Conservation (phyloP, 2,113 vertebrate genomes). For the Erythrocebus patas region DNA sequence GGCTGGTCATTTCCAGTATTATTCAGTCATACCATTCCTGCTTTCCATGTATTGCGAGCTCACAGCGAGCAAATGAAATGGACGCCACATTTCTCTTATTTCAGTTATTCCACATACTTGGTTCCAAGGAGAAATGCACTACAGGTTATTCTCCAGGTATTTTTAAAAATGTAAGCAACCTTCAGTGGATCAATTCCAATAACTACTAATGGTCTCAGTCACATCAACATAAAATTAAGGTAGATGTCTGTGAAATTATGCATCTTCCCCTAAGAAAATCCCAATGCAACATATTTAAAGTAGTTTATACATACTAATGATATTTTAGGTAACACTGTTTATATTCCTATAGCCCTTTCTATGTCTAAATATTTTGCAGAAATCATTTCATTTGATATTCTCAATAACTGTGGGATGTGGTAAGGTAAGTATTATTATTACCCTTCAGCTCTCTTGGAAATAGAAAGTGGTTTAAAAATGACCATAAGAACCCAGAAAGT, state of each 20-base stretch:
- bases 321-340: constrained; percentile 14
- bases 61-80: not conserved
- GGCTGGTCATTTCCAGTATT: not conserved
- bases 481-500: not conserved
- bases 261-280: not conserved
- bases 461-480: constrained; percentile 1
- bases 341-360: not conserved
- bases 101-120: not conserved
- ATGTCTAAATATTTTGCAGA: not conserved
- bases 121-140: not conserved
- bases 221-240: not conserved
- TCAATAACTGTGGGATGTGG: not conserved
- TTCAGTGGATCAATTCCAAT: not conserved
- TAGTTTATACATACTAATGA: not conserved
- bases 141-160: not conserved
- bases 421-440: not conserved
- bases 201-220: not conserved
- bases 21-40: not conserved
- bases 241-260: not conserved
- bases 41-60: not conserved
- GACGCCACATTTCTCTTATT: not conserved
- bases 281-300: not conserved
- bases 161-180: not conserved
- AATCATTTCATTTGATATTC: not conserved
- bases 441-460: not conserved